Evolutionary conservation across 2,797 vertebrate species (phyloP), one percentile per base, ranked within the genome.

Genomic region (Pangasius sanitwongsei): DNA sequence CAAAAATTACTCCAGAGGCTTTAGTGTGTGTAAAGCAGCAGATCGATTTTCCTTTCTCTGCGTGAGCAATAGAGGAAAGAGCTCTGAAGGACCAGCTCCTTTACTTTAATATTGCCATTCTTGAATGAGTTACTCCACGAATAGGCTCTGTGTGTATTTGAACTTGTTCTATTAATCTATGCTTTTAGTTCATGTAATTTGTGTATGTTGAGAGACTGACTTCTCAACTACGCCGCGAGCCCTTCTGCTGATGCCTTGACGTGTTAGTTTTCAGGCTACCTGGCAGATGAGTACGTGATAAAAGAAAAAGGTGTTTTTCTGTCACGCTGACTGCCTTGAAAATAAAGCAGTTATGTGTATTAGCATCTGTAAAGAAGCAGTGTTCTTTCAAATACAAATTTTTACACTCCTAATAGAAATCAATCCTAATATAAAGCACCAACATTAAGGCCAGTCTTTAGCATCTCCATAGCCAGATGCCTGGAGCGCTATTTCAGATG

Each of bases 1-100:
- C 31, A 57, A 34, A 82, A 57, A 37, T 55, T 20, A 37, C 67
- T 31, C 37, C 25, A 48, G 63, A 12, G 48, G 86, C 53, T 82
- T 65, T 44, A 75, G 48, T 72, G 28, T 77, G 61, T 16, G 69
- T 53, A 82, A 87, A 85, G 67, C 34, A 80, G 41, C 72, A 83
- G 74, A 87, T 90, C 75, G 69, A 85, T 86, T 65, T 90, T 63
- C 34, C 75, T 87, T 55, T 72, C 41, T 48, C 72, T 67, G 55
- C 44, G 50, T 55, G 57, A 74, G 37, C 2, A 63, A 61, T 61
- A 34, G 59, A 84, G n/a, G 13, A 87, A 75, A 69, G 50, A 15
- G 4, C 48, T 85, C 50, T 67, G 81, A 87, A 67, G 20, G 31
- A 20, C 70, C 70, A 65, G 53, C 34, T 63, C 41, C 37, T 5